Evolutionary conservation across 1,140 invertebrate genomes (phyloP), one percentile per base, ranked within the genome.

Genomic region (Tyrophagus putrescentiae): DNA sequence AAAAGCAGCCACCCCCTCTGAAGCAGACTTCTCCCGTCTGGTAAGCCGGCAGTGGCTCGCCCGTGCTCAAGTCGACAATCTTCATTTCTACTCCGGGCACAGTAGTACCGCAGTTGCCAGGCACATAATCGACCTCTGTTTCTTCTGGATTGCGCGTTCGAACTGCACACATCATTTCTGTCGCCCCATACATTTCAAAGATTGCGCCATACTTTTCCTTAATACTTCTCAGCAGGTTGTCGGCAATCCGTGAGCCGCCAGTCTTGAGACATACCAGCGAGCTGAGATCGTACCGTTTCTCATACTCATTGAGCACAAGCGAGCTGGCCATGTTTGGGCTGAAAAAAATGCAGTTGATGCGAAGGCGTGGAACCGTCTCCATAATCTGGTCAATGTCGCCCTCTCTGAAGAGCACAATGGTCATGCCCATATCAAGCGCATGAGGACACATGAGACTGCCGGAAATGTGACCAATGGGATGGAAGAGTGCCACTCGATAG

Each of bases 131-230:
- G 23, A 25, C 13, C n/a, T 29, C 2, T 1, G n/a, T n/a, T n/a
- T n/a, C n/a, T n/a, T n/a, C n/a, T n/a, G n/a, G n/a, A n/a, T n/a
- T n/a, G n/a, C n/a, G n/a, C n/a, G 9, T 31, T 1, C 1, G 5
- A 2, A 57, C 3, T n/a, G 25, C 32, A 21, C 33, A 34, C 16
- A 41, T 54, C 11, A 41, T 25, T 57, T 57, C 56, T 4, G 56
- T 57, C 3, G 36, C 27, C 6, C 56, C 56, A 27, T 57, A 57
- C 11, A 56, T 23, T 54, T 57, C 52, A 54, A 18, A 9, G 28
- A 54, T 9, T 13, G 39, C 27, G 3, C 25, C 1, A 54, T 54
- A 54, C 21, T 31, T 28, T 11, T 28, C 13, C 25, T 28, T 9
- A n/a, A 54, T 3, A 18, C 13, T 54, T 33, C 25, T 11, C 11